A percentile compares a stretch with the other conserved stretches of the same genome.
These are phyloP conservation scores for Phorcus lineatus DNA, from an alignment of 2,888 invertebrate genomes.

Conservation along the genomic window DNA sequence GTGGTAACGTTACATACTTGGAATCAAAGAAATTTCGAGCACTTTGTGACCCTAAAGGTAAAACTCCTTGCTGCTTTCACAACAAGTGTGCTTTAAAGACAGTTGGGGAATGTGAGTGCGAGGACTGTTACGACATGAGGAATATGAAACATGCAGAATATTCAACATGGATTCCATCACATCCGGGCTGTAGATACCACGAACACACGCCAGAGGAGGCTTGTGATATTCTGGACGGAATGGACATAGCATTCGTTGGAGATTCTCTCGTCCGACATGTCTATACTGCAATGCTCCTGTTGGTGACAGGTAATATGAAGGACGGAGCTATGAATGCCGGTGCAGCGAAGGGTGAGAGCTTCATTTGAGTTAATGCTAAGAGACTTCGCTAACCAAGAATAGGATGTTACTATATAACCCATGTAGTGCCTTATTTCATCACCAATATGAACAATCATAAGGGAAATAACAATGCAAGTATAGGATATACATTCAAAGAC, in stretches of 20 bases:
- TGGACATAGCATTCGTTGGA: conserved; percentile 35
- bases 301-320: conserved; percentile 17
- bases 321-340: conserved; percentile 27
- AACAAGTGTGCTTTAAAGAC: conserved; percentile 32
- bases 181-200: conserved; percentile 9
- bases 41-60: conserved; percentile 37
- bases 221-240: conserved; percentile 27
- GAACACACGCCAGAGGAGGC: background rate
- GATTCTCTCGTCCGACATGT: conserved; percentile 41
- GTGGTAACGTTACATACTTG: background rate
- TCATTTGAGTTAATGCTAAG: too few relatives aligned
- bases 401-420: too few relatives aligned
- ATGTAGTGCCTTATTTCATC: too few relatives aligned
- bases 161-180: conserved; percentile 32
- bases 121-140: conserved; percentile 34
- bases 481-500: too few relatives aligned
- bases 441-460: too few relatives aligned
- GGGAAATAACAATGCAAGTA: too few relatives aligned
- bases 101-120: conserved; percentile 33
- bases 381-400: too few relatives aligned
- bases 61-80: conserved; percentile 40
- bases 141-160: conserved; percentile 33
- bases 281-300: conserved; percentile 31
- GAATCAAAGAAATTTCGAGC: conserved; percentile 9
- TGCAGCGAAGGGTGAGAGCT: conserved; percentile 27